A percentile compares a stretch with the other conserved stretches of the same genome.
phyloP scores from a whole-genome alignment of 2,113 vertebrate species.

The Elaphurus davidianus region DNA sequence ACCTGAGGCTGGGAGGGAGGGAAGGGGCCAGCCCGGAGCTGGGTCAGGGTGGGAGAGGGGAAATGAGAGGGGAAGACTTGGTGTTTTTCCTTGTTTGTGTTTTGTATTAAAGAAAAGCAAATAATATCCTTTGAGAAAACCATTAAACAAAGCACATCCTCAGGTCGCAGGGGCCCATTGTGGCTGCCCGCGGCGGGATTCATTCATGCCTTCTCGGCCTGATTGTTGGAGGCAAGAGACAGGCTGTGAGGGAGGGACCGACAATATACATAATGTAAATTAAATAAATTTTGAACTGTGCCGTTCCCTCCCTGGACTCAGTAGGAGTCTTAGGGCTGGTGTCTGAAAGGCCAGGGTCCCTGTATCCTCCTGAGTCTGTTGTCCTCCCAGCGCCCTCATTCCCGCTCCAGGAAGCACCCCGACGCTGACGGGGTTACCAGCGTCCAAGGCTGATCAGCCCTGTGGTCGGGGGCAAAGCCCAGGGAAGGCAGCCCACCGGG shows the following conservation, averaged over 20 bases:
- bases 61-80: constrained; percentile 62
- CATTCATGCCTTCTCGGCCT: constrained; percentile 52
- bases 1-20: constrained; percentile 17
- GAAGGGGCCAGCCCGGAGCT: not conserved
- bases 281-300: not conserved
- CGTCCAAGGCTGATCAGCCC: not conserved
- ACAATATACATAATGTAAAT: not conserved
- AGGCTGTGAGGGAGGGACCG: not conserved
- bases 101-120: constrained; percentile 72
- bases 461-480: not conserved
- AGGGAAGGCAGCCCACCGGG: not conserved
- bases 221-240: not conserved
- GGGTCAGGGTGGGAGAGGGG: constrained; percentile 62
- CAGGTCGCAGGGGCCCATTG: constrained; percentile 39
- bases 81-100: constrained; percentile 72
- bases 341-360: not conserved
- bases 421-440: not conserved
- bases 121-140: constrained; percentile 71
- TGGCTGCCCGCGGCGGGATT: constrained; percentile 38
- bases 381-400: not conserved
- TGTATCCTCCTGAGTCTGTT: not conserved
- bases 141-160: constrained; percentile 70
- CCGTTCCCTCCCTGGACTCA: not conserved
- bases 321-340: not conserved
- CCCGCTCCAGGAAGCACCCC: not conserved